These are phyloP conservation scores for Armadillidium nasatum DNA, from an alignment of 1,140 invertebrate species.

Conservation along the genomic window DNA sequence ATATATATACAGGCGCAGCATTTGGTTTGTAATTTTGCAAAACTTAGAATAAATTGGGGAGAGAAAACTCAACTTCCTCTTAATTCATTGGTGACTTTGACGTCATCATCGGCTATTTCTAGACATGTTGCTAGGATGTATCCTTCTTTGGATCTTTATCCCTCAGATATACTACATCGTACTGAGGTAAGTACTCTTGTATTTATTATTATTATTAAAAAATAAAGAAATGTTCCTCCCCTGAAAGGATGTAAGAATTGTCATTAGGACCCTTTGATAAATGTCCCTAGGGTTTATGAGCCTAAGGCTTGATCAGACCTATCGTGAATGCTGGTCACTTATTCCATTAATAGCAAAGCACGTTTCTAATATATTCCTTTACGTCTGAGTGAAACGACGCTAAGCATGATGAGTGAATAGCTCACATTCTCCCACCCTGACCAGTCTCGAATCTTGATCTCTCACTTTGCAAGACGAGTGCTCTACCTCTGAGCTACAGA, in stretches of 20 bases:
- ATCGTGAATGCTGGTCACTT: background rate
- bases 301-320: too few species aligned
- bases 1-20: conserved; percentile 24
- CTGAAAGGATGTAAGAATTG: background rate
- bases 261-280: background rate
- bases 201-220: too few species aligned
- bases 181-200: conserved; percentile 51
- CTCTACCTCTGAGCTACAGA: too few species aligned
- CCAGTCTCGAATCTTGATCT: too few species aligned
- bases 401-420: too few species aligned
- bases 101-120: conserved; percentile 49
- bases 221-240: conserved; percentile 23
- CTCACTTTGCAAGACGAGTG: too few species aligned
- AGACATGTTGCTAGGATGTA: conserved; percentile 52
- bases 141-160: conserved; percentile 50
- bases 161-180: conserved; percentile 51
- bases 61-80: conserved; percentile 46
- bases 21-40: conserved; percentile 27
- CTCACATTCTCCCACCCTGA: too few species aligned
- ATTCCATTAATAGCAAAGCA: too few species aligned
- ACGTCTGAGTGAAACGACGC: background rate
- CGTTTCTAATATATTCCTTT: background rate
- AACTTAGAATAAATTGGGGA: conserved; percentile 43
- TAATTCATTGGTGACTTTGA: conserved; percentile 48
- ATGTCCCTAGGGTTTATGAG: too few species aligned